These are phyloP conservation scores for Sylvietta virens DNA, from an alignment of 2,113 vertebrate genomes.

Conservation along the genomic window DNA sequence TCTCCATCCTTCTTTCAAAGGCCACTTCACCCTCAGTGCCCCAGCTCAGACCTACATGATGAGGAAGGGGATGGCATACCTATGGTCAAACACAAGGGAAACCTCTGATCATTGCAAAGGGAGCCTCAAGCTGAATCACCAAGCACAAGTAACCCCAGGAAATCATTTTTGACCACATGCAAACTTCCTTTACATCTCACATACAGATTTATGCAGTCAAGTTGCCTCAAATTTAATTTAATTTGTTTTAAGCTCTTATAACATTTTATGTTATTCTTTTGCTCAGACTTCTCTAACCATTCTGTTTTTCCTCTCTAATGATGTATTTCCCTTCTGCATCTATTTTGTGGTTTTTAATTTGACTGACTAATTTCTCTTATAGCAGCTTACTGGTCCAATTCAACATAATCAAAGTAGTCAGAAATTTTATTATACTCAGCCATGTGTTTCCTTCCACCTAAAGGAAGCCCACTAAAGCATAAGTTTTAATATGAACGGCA, in stretches of 20 bases:
- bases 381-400: not conserved
- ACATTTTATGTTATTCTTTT: not conserved
- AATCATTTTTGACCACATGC: not conserved
- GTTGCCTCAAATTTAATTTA: not conserved
- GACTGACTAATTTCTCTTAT: not conserved
- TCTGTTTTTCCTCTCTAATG: not conserved
- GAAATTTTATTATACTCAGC: not conserved
- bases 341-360: not conserved
- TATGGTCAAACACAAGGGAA: not conserved
- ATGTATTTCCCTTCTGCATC: not conserved
- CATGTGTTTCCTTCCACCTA: not conserved
- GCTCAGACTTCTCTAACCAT: not conserved
- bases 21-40: not conserved
- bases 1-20: not conserved
- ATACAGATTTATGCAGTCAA: not conserved
- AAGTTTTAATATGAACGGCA: not conserved
- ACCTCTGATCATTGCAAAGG: not conserved
- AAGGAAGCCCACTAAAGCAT: not conserved
- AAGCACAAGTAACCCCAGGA: not conserved
- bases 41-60: not conserved
- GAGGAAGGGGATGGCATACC: not conserved
- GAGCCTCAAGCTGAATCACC: not conserved
- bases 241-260: not conserved
- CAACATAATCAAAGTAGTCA: not conserved
- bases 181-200: not conserved